Percentiles rank a stretch among this genome's conserved stretches.
These are phyloP conservation scores for Epiblema foenella DNA, from an alignment of 2,888 invertebrate species.

Conservation along the genomic window DNA sequence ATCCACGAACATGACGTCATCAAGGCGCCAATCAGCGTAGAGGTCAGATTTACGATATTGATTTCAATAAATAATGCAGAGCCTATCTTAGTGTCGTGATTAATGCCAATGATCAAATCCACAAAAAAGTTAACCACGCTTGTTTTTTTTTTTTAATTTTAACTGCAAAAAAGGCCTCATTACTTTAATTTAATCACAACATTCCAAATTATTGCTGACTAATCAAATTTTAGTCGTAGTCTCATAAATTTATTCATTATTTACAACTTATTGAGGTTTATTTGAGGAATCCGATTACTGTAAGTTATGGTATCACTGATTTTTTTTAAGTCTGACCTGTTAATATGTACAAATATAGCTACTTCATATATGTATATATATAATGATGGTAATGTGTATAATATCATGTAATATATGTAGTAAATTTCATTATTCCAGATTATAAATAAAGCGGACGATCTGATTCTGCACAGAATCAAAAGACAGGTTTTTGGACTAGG, in stretches of 20 bases:
- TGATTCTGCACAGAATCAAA: constrained; percentile 3
- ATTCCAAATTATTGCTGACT: too few relatives aligned
- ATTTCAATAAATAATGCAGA: constrained; percentile 7
- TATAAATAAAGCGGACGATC: constrained; percentile 13
- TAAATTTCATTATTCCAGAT: constrained; percentile 29
- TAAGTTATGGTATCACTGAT: too few relatives aligned
- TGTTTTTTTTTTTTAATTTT: not conserved
- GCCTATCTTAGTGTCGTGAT: not conserved
- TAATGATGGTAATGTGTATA: too few relatives aligned
- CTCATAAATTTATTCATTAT: too few relatives aligned
- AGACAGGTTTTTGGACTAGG: constrained; percentile 14
- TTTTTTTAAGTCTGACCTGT: too few relatives aligned
- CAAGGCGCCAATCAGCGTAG: constrained; percentile 8
- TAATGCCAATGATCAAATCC: not conserved
- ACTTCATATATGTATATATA: too few relatives aligned
- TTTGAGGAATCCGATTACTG: too few relatives aligned
- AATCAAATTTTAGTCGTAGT: not conserved
- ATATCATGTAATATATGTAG: too few relatives aligned
- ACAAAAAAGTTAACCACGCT: not conserved
- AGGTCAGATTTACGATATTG: constrained; percentile 28
- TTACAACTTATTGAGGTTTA: too few relatives aligned
- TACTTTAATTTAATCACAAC: not conserved
- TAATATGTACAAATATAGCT: too few relatives aligned
- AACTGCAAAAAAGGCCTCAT: constrained; percentile 12
- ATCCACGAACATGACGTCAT: constrained; percentile 29